Evolutionary conservation across 2,797 vertebrate genomes (phyloP).

Genomic region (Poecile montanus): DNA sequence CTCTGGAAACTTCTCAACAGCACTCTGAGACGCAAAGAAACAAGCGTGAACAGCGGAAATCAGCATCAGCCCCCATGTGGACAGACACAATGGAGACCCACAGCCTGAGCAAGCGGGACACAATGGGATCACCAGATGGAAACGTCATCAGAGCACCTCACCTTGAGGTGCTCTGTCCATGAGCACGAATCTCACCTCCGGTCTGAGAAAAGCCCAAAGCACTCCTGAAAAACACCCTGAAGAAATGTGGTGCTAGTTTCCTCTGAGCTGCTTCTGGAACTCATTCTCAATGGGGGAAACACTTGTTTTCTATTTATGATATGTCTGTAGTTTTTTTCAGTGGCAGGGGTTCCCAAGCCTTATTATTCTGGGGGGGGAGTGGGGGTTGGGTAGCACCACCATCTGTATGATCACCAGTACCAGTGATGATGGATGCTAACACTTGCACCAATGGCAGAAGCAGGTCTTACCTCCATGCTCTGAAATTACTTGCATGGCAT

Average conservation of each 20-base stretch:
- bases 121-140: neutral
- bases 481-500: neutral
- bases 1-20: constrained; percentile 49
- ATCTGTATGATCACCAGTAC: neutral
- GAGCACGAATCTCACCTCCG: fast-evolving
- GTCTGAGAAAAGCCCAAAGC: neutral
- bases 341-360: neutral
- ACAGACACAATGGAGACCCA: neutral
- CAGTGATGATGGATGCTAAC: neutral
- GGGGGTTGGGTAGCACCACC: too few species aligned
- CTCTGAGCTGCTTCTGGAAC: neutral
- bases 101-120: neutral
- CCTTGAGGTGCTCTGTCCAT: neutral
- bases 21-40: constrained; percentile 5
- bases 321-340: neutral
- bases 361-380: neutral
- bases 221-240: neutral
- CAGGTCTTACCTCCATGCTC: neutral
- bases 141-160: neutral
- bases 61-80: neutral
- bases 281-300: neutral
- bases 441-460: neutral
- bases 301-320: neutral
- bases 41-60: neutral
- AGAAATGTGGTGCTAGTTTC: neutral